A percentile compares a stretch with the other conserved stretches of the same genome.
Evolutionary conservation across 2,113 vertebrate genomes (phyloP).

Genomic region (Rhynchomys soricoides): DNA sequence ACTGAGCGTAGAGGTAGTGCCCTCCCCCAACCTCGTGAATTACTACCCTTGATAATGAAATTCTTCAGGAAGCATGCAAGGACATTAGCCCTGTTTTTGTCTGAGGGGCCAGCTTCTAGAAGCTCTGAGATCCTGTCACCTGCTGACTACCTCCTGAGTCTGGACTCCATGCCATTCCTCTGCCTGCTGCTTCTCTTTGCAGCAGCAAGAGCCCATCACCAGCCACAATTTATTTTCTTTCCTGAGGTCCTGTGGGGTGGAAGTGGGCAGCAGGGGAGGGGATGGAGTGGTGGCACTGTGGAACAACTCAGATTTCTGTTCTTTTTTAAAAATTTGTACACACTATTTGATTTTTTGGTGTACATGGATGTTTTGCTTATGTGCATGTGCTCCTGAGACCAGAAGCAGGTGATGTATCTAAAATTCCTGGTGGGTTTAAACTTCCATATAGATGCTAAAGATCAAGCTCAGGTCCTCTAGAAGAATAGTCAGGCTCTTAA

Average conservation of each 20-base stretch:
- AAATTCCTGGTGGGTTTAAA: neutral
- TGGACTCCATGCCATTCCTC: neutral
- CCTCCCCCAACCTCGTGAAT: neutral
- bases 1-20: neutral
- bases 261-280: too few species aligned
- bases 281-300: neutral
- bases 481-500: neutral
- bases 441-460: neutral
- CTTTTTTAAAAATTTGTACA: neutral
- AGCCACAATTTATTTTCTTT: neutral
- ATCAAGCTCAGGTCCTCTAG: neutral
- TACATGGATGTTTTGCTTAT: neutral
- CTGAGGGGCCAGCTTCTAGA: neutral
- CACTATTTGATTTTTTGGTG: neutral
- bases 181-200: neutral
- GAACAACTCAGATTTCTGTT: neutral
- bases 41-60: neutral
- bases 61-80: neutral
- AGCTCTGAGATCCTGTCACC: neutral
- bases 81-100: neutral
- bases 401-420: neutral
- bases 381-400: neutral
- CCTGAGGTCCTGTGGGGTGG: fast-evolving
- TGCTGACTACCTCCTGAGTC: neutral
- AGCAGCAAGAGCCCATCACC: neutral